phyloP scores from a whole-genome alignment of 30 jellyfish, hydroid and myxozoan species.

The Cassiopea xamachana region DNA sequence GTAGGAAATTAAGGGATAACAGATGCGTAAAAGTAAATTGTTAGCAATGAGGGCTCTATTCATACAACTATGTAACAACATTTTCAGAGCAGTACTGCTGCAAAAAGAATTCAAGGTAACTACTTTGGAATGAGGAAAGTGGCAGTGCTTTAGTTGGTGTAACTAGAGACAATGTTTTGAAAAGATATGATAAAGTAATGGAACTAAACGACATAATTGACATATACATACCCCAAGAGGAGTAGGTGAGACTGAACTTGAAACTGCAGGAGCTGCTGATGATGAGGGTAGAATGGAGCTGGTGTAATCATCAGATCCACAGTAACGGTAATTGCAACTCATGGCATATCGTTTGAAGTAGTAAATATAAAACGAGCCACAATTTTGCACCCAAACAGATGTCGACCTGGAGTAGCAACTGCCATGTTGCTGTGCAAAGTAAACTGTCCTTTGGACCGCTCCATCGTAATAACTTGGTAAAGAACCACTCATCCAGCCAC shows the following conservation, averaged over 20 bases:
- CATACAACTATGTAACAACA: too few relatives aligned
- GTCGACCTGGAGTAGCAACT: not conserved
- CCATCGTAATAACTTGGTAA: conserved; percentile 50
- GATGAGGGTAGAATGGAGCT: not conserved
- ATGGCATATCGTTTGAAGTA: not conserved
- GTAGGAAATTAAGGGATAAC: too few relatives aligned
- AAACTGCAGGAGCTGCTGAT: not conserved
- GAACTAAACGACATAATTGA: not conserved
- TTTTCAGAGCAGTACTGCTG: too few relatives aligned
- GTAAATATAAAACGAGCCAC: conserved; percentile 40
- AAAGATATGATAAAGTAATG: too few relatives aligned
- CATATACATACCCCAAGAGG: not conserved
- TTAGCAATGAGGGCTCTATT: too few relatives aligned
- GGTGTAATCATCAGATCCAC: conserved; percentile 7
- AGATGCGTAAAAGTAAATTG: too few relatives aligned
- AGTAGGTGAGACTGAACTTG: not conserved
- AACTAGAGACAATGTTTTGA: too few relatives aligned
- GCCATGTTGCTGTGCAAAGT: conserved; percentile 35
- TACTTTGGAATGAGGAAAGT: too few relatives aligned
- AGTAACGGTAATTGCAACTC: conserved; percentile 32
- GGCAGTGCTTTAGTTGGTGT: too few relatives aligned
- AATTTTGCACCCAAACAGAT: conserved; percentile 20
- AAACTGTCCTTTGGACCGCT: conserved; percentile 21
- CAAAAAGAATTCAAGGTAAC: too few relatives aligned
- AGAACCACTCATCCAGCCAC: conserved; percentile 56